These are phyloP conservation scores for Micoletzkya japonica DNA, from an alignment of 2,888 invertebrate species.

Conservation along the genomic window DNA sequence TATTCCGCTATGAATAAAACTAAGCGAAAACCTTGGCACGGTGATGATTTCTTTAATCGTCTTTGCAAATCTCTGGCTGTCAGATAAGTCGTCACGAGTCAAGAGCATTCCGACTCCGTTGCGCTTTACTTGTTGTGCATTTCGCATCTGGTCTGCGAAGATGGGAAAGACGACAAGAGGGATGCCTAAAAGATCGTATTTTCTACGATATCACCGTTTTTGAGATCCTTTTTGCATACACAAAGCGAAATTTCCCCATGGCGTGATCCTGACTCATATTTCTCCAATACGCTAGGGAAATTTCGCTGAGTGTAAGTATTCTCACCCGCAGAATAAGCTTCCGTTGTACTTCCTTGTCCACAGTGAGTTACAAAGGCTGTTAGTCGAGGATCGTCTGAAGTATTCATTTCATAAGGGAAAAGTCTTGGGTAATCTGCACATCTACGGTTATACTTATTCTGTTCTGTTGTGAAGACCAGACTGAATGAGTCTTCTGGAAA, in stretches of 20 bases:
- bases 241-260: too few species aligned
- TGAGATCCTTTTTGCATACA: too few species aligned
- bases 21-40: background rate
- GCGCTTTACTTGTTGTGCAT: constrained; percentile 60
- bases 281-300: too few species aligned
- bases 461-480: too few species aligned
- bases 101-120: constrained; percentile 1
- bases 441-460: too few species aligned
- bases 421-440: too few species aligned
- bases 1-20: background rate
- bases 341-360: constrained; percentile 8
- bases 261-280: too few species aligned
- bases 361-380: constrained; percentile 14
- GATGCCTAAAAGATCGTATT: constrained; percentile 53
- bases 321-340: constrained; percentile 17
- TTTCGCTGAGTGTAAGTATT: background rate
- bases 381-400: constrained; percentile 12
- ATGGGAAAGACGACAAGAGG: constrained; percentile 66
- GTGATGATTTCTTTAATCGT: background rate
- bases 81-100: background rate
- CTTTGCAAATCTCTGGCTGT: background rate
- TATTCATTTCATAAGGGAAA: too few species aligned
- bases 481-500: too few species aligned
- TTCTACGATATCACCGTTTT: background rate
- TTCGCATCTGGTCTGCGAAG: constrained; percentile 65